phyloP scores from a whole-genome alignment of 1,140 invertebrate species.

The Drosophila equinoxialis region DNA sequence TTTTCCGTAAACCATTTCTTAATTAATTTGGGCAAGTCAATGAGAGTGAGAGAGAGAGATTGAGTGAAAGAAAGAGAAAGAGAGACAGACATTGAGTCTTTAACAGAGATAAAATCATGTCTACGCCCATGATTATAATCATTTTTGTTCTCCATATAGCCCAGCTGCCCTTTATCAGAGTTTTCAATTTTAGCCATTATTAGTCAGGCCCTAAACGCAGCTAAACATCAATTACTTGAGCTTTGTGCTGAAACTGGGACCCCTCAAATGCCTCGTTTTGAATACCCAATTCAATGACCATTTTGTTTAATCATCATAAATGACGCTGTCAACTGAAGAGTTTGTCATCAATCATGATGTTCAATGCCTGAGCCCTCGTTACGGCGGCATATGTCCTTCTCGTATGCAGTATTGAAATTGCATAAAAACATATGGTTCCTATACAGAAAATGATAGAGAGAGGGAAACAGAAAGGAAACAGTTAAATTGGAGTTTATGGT shows the following conservation, averaged over 20 bases:
- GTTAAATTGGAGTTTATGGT: background rate
- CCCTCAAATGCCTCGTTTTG: background rate
- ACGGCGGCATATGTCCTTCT: background rate
- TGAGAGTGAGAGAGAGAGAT: too few species aligned
- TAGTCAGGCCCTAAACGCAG: conserved; percentile 51
- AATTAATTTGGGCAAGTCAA: too few species aligned
- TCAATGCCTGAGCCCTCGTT: background rate
- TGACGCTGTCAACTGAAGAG: conserved; percentile 42
- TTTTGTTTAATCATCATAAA: conserved; percentile 41
- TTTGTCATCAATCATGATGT: conserved; percentile 60
- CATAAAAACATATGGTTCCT: conserved; percentile 18
- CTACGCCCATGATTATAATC: background rate
- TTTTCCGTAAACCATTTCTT: too few species aligned
- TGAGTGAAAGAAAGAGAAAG: too few species aligned
- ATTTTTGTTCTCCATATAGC: conserved; percentile 26
- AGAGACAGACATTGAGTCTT: too few species aligned
- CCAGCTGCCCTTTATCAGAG: conserved; percentile 14
- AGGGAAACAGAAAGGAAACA: background rate
- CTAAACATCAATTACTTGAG: conserved; percentile 76
- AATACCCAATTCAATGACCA: conserved; percentile 37
- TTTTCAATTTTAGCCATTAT: conserved; percentile 52
- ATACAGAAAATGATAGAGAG: background rate
- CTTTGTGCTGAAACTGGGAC: conserved; percentile 27
- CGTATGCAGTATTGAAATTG: conserved; percentile 38
- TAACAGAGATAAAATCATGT: background rate